phyloP scores from a whole-genome alignment of 2,113 vertebrate species.

The Thamnaconus septentrionalis region DNA sequence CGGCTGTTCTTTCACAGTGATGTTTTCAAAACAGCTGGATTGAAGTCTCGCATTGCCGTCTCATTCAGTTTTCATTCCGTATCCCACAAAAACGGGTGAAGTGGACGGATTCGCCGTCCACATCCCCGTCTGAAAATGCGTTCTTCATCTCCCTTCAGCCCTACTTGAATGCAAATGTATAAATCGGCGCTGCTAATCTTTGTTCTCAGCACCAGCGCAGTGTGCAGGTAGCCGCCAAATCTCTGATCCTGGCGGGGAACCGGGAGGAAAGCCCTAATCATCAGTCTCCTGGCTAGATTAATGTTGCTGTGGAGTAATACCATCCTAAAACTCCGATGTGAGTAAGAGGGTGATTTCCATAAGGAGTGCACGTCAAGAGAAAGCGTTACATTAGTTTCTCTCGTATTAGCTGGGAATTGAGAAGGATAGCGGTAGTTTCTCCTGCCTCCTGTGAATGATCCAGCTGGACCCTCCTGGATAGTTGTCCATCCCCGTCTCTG shows the following conservation, averaged over 20 bases:
- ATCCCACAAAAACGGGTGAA: too few species aligned
- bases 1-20: too few species aligned
- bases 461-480: conserved; percentile 17
- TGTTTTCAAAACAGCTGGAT: too few species aligned
- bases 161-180: conserved; percentile 22
- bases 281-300: conserved; percentile 43
- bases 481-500: conserved; percentile 34
- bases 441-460: conserved; percentile 24
- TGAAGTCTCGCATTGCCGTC: too few species aligned
- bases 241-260: conserved; percentile 33
- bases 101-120: too few species aligned
- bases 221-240: conserved; percentile 17
- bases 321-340: conserved; percentile 40
- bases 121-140: too few species aligned
- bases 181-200: conserved; percentile 11
- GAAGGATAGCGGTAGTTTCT: conserved; percentile 16
- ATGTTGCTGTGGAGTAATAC: conserved; percentile 34
- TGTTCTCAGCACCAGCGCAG: conserved; percentile 20
- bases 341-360: conserved; percentile 36
- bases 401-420: conserved; percentile 25
- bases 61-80: too few species aligned
- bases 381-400: conserved; percentile 55
- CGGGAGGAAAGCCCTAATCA: conserved; percentile 48
- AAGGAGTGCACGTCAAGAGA: conserved; percentile 53
- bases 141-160: background rate